Conservation (phyloP, 2,888 invertebrate genomes). For the Chymomyza amoena region DNA sequence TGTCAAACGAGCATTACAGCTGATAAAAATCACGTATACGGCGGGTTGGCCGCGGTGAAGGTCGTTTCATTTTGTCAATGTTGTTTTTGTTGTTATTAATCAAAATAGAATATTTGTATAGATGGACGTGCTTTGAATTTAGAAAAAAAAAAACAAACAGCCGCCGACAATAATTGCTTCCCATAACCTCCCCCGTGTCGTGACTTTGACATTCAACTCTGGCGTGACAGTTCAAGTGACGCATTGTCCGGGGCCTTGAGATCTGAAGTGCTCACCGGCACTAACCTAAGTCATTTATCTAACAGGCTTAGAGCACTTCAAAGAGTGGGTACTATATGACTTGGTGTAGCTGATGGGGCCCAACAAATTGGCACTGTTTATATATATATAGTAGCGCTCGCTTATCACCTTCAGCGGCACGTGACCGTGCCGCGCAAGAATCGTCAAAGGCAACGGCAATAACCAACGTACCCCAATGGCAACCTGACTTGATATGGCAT, state of each 20-base stretch:
- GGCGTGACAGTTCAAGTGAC: conserved; percentile 59
- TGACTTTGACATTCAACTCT: conserved; percentile 67
- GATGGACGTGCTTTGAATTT: conserved; percentile 1
- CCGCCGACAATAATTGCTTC: not conserved
- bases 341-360: not conserved
- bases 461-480: not conserved
- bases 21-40: not conserved
- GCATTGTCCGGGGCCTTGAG: conserved; percentile 28
- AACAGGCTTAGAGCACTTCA: not conserved
- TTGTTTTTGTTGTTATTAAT: not conserved
- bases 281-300: not conserved
- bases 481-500: not conserved
- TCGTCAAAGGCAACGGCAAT: not conserved
- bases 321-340: not conserved
- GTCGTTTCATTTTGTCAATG: not conserved
- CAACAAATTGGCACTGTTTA: not conserved
- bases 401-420: conserved; percentile 24
- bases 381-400: not conserved
- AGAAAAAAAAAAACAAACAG: not conserved
- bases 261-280: not conserved
- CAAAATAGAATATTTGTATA: not conserved
- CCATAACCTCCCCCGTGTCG: not conserved
- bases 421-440: conserved; percentile 9
- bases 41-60: not conserved
- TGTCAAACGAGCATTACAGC: not conserved